phyloP scores from a whole-genome alignment of 2,113 vertebrate genomes.

The Struthidea cinerea region DNA sequence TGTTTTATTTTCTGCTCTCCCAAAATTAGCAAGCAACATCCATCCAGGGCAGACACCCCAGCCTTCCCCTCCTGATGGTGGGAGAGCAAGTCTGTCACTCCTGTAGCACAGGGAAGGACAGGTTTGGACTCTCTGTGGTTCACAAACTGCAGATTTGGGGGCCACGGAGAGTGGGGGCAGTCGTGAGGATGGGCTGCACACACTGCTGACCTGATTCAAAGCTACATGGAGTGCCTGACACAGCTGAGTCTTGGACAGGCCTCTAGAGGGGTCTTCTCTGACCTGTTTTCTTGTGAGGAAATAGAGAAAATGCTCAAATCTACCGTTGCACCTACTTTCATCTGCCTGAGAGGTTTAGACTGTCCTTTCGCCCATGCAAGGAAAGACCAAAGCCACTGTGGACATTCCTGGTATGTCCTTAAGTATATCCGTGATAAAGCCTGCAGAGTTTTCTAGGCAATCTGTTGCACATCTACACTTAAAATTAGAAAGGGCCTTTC shows the following conservation, averaged over 20 bases:
- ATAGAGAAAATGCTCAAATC: background rate
- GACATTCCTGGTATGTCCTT: background rate
- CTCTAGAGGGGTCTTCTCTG: background rate
- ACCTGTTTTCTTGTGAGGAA: background rate
- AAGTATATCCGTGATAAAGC: background rate
- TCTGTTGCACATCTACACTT: background rate
- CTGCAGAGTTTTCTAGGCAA: background rate
- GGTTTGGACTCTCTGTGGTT: background rate
- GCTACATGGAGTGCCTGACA: background rate
- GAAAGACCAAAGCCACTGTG: background rate
- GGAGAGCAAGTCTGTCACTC: background rate
- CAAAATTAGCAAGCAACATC: background rate
- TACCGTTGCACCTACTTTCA: background rate
- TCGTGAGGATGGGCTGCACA: background rate
- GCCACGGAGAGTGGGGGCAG: fast-evolving
- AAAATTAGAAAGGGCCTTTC: background rate
- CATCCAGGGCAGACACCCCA: background rate
- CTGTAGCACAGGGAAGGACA: background rate
- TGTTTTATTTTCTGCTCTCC: background rate
- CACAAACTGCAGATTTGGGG: background rate
- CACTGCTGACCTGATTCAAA: background rate
- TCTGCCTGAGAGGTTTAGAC: background rate
- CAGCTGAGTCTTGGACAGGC: background rate
- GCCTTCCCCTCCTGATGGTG: background rate
- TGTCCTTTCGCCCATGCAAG: no score